phyloP scores from a whole-genome alignment of 2,888 invertebrate species.

The Aelia acuminata region DNA sequence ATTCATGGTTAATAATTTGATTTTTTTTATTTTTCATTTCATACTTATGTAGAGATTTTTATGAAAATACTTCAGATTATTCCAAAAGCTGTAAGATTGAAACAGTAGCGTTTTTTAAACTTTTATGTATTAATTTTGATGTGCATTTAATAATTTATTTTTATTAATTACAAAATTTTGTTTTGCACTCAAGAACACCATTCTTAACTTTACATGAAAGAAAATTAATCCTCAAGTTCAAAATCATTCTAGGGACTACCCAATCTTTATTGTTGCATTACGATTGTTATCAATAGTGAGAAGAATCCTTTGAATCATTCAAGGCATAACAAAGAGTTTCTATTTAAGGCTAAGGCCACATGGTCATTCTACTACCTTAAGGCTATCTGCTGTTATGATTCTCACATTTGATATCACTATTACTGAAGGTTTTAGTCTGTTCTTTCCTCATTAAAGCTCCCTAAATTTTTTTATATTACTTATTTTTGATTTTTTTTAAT shows the following conservation, averaged over 20 bases:
- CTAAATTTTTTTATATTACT: too few relatives aligned
- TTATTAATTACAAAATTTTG: not conserved
- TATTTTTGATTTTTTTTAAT: too few relatives aligned
- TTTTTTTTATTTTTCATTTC: too few relatives aligned
- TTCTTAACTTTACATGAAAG: not conserved
- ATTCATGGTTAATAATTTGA: too few relatives aligned
- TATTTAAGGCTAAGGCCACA: conserved; percentile 18
- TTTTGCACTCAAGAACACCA: not conserved
- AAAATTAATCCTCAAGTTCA: not conserved
- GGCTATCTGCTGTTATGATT: not conserved
- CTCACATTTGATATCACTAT: not conserved
- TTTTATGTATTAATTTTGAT: too few relatives aligned
- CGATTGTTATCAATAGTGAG: not conserved
- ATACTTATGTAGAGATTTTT: too few relatives aligned
- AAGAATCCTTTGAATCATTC: not conserved
- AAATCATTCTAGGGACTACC: not conserved
- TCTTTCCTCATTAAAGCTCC: not conserved
- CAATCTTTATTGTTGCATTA: not conserved
- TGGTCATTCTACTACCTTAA: not conserved
- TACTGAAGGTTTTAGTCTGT: not conserved
- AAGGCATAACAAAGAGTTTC: conserved; percentile 17
- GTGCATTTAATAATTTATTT: not conserved
- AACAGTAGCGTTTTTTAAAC: too few relatives aligned
- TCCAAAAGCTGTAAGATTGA: too few relatives aligned
- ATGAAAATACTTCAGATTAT: too few relatives aligned